Base-by-base conservation (phyloP, 2,888 invertebrate species). In the Noctuana brunneofusca region DNA sequence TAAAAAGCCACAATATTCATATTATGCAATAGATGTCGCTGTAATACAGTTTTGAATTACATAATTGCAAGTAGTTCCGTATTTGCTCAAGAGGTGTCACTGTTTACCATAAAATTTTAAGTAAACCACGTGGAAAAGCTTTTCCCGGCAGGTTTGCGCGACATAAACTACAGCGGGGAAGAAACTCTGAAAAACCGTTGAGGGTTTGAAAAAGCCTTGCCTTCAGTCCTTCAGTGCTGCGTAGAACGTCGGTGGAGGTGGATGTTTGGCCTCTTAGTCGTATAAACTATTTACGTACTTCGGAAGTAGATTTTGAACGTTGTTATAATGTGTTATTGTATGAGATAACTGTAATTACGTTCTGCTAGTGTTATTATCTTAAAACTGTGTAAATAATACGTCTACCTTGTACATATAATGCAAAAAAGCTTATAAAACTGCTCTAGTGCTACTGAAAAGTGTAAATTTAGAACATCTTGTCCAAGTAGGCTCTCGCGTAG, bases 111-210 rank as follows among this genome's bases (percentile, higher is more conserved):
- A 62, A 60, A 66, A n/a, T n/a, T n/a, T 63, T 71, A 71, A 70
- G 16, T 18, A 6, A 79, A 73, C 72, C 81, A 83, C 81, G 80
- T 84, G 83, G 76, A 81, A 84, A 83, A 71, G 73, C 71, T 80
- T 82, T 85, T 76, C 79, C 79, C 74, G n/a, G 79, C 79, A 84
- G 86, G 83, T 84, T 87, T 85, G 85, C 84, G 86, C 85, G 83
- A 76, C 74, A 75, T 73, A 74, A 74, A 59, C 74, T 73, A 75
- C 66, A 72, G 75, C 80, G 78, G 81, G 76, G 79, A 81, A 80
- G 81, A 78, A 82, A 78, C 76, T 76, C 75, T 75, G 78, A 79
- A 79, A 83, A 83, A 83, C 74, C 75, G 80, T 83, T 62, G 24
- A 53, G 55, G 54, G 9, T 78, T 60, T 48, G 35, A 58, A 60